A percentile compares a stretch with the other conserved stretches of the same genome.
phyloP scores from a whole-genome alignment of 2,113 vertebrate species.

The Theristicus caerulescens region DNA sequence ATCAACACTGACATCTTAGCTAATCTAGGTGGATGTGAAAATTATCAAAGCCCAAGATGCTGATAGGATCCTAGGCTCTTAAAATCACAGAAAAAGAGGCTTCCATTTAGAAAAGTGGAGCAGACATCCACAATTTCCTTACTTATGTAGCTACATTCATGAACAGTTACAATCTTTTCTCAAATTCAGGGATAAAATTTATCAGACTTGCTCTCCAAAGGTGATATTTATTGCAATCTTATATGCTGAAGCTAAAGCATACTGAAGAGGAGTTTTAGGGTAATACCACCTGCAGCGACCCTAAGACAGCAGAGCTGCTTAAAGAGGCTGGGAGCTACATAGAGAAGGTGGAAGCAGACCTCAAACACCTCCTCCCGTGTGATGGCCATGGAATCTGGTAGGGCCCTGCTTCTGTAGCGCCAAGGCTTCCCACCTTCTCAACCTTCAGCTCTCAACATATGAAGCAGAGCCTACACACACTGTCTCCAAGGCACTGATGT shows the following conservation, averaged over 20 bases:
- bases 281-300: background rate
- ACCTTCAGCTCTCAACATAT: background rate
- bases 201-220: background rate
- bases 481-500: background rate
- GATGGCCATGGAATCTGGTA: background rate
- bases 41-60: background rate
- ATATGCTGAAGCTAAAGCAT: background rate
- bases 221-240: background rate
- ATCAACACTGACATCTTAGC: background rate
- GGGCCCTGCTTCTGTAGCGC: background rate
- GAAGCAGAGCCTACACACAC: background rate
- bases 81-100: background rate
- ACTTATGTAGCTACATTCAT: background rate
- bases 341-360: background rate
- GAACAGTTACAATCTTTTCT: background rate
- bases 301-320: background rate
- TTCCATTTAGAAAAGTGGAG: background rate
- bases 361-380: background rate
- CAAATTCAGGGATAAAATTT: background rate
- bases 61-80: background rate
- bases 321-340: background rate
- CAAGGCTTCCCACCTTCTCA: background rate
- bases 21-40: background rate
- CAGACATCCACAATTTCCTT: background rate
- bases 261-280: background rate